phyloP scores from a whole-genome alignment of 2,113 vertebrate species.

The Gallinago jamesoni region DNA sequence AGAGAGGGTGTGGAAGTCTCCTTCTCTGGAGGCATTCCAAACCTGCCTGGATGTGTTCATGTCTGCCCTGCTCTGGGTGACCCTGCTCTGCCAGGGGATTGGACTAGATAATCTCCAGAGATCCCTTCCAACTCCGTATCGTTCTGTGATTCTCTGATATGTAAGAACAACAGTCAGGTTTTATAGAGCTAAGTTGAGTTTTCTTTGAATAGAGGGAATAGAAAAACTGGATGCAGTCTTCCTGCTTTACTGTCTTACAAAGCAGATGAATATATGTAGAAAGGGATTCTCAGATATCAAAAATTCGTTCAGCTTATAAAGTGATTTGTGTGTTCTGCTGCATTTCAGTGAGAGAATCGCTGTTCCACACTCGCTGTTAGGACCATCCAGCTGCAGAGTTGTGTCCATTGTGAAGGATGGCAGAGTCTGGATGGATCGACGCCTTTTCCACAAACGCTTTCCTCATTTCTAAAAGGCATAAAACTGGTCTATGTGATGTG shows the following conservation, averaged over 20 bases:
- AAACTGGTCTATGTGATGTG: accelerated
- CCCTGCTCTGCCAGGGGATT: no score
- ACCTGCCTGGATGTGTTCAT: no score
- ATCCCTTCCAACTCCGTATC: no score
- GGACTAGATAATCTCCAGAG: no score
- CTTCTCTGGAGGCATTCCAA: no score
- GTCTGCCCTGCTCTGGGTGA: no score
- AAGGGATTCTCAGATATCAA: neutral
- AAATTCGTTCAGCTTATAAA: neutral
- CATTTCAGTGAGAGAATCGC: neutral
- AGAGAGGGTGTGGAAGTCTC: no score
- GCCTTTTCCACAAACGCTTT: neutral
- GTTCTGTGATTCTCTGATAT: neutral
- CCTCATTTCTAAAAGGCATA: neutral
- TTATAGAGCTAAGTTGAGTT: neutral
- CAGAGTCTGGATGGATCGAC: neutral
- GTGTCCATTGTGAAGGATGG: neutral
- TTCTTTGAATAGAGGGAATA: neutral
- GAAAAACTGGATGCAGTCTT: neutral
- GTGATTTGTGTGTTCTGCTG: neutral
- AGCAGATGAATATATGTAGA: neutral
- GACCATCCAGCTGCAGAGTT: neutral
- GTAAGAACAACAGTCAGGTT: neutral
- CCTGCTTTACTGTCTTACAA: neutral
- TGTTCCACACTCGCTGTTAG: neutral